These are phyloP conservation scores for Hyla sarda DNA, from an alignment of 2,113 vertebrate species.

Conservation along the genomic window DNA sequence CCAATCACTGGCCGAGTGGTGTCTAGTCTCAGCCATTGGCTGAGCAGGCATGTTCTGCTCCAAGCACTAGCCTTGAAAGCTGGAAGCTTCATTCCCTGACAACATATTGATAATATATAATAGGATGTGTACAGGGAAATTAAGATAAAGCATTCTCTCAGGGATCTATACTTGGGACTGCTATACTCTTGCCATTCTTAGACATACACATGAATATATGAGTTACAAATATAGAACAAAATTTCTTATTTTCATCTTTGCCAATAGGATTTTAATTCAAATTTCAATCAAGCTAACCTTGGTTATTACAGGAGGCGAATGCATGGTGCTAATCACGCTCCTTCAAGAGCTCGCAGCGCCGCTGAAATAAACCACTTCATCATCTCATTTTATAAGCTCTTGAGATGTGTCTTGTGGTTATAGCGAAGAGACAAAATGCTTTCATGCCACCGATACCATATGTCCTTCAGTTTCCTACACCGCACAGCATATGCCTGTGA, in stretches of 20 bases:
- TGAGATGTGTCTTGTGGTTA: conserved; percentile 24
- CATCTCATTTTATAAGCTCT: conserved; percentile 49
- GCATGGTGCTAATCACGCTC: conserved; percentile 34
- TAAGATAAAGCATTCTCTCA: not conserved
- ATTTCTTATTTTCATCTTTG: conserved; percentile 34
- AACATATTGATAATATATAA: too few species aligned
- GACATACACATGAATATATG: not conserved
- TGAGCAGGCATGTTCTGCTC: too few species aligned
- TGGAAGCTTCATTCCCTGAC: too few species aligned
- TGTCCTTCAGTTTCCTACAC: conserved; percentile 41
- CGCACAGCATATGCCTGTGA: conserved; percentile 14
- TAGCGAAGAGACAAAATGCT: conserved; percentile 10
- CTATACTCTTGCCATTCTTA: not conserved
- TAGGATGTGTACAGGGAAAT: not conserved
- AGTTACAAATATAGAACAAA: conserved; percentile 20
- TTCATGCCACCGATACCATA: conserved; percentile 30
- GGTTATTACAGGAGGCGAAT: conserved; percentile 47
- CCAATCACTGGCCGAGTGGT: too few species aligned
- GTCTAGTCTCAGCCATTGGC: too few species aligned
- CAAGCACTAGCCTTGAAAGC: too few species aligned
- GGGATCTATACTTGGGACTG: not conserved
- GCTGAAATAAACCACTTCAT: conserved; percentile 54
- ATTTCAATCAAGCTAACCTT: conserved; percentile 55
- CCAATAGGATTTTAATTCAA: conserved; percentile 45
- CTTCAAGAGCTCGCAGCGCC: conserved; percentile 34